Base-by-base conservation (phyloP, 2,113 vertebrate genomes). In the Barbus barbus region DNA sequence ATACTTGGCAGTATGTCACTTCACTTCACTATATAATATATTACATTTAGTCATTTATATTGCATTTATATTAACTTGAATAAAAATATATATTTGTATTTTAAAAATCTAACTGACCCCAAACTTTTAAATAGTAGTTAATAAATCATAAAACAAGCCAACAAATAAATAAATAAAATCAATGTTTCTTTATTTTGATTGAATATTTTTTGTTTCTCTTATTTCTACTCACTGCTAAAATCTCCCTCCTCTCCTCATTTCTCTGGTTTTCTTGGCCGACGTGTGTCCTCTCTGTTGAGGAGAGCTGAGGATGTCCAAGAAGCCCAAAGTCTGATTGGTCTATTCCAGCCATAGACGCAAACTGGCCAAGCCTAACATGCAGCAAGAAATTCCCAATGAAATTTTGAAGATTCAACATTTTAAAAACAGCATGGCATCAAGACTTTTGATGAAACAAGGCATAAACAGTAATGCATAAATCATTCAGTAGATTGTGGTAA, bases 291-390 rank as follows among this genome's bases (percentile, higher is more conserved):
- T 95, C 4, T 31, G 95, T 95, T 69, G 96, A 96, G 85, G 93
- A 96, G 82, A 96, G 93, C 89, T 96, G 96, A 22, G 96, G 95
- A 90, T 67, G 90, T 18, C 92, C 94, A 16, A 95, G 63, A 41
- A 95, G 81, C 24, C 93, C 91, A 88, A 99, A 97, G 92, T 99
- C 97, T 58, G 95, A 94, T 58, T 96, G 95, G 67, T 97, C 94
- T 89, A 99, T 96, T 14, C 97, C 97, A 89, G 96, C 96, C 88
- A 97, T 89, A 44, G 93, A 92, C 60, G 95, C 97, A 83, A 99
- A 93, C 82, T 97, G 96, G 48, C 97, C 97, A 24, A 99, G 93
- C 44, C 98, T 99, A 82, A 46, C 36, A 31, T 4, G 3, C 16
- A 80, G 24, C 14, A 53, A 41, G 38, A 75, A 18, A 51, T 12